Conservation (phyloP, 1,140 invertebrate species). For the Dysdera silvatica region DNA sequence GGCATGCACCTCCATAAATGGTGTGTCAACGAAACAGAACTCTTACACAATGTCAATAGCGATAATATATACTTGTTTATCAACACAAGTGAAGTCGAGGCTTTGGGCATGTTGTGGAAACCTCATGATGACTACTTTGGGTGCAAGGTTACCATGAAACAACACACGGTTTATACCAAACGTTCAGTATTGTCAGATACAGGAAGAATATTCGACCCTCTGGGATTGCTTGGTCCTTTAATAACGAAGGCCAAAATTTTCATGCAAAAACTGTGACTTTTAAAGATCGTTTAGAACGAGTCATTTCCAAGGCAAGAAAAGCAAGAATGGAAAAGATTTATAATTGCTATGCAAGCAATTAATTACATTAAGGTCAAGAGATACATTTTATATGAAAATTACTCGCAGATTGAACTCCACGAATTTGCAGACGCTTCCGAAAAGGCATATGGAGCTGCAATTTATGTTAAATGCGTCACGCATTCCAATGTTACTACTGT, state of each 20-base stretch:
- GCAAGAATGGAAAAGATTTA: background rate
- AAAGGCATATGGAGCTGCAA: conserved; percentile 40
- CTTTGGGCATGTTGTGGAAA: background rate
- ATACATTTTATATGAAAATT: background rate
- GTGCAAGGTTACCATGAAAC: background rate
- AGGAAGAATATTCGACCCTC: conserved; percentile 44
- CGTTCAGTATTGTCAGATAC: conserved; percentile 15
- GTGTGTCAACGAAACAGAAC: background rate
- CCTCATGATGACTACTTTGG: background rate
- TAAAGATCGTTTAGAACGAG: background rate
- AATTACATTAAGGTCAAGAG: conserved; percentile 1
- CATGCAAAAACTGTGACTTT: conserved; percentile 36
- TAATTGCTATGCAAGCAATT: background rate
- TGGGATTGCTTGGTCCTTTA: conserved; percentile 43
- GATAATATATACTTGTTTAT: background rate
- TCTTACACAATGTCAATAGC: background rate
- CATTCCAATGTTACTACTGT: background rate
- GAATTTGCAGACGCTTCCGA: conserved; percentile 43
- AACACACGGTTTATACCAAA: background rate
- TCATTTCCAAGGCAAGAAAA: background rate
- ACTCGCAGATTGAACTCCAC: conserved; percentile 33
- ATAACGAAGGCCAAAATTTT: conserved; percentile 42
- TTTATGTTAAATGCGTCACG: conserved; percentile 37
- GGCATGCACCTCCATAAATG: background rate
- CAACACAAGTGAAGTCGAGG: background rate